Evolutionary conservation across 2,113 vertebrate species (phyloP).

Genomic region (Microcebus tavaratra): DNA sequence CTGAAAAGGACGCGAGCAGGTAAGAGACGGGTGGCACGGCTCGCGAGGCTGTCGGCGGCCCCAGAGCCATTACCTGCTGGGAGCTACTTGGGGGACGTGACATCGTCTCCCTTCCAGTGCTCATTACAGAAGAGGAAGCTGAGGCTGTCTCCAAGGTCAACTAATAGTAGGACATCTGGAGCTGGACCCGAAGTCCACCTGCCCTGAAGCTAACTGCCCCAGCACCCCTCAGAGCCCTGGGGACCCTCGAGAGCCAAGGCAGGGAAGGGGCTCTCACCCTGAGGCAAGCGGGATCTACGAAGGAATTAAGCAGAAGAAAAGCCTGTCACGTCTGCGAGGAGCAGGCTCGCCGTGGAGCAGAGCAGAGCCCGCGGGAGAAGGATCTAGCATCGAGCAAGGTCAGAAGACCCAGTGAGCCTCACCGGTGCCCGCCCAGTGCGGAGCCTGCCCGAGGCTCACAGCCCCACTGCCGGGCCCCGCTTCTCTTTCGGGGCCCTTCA

Average conservation of each 20-base stretch:
- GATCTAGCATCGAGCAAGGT: background rate
- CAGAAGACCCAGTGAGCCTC: background rate
- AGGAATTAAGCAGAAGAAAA: background rate
- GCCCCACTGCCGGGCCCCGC: fast-evolving
- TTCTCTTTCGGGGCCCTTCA: background rate
- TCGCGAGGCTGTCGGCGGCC: background rate
- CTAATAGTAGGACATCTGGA: background rate
- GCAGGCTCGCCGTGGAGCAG: background rate
- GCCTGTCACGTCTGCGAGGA: no score
- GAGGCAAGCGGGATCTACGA: background rate
- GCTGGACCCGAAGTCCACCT: background rate
- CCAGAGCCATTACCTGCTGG: background rate
- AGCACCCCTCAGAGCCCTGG: background rate
- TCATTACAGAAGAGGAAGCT: background rate
- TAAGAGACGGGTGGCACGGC: background rate
- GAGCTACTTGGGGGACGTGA: background rate
- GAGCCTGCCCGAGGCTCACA: background rate
- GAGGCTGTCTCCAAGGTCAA: background rate
- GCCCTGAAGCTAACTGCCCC: background rate
- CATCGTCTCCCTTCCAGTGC: background rate
- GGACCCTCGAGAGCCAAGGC: background rate
- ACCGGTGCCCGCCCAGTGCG: fast-evolving
- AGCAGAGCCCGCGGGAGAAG: background rate
- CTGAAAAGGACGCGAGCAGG: background rate
- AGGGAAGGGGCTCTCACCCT: background rate